Percentiles rank a stretch among this genome's conserved stretches.
phyloP scores from a whole-genome alignment of 2,797 vertebrate species.

The Calcarius lapponicus region DNA sequence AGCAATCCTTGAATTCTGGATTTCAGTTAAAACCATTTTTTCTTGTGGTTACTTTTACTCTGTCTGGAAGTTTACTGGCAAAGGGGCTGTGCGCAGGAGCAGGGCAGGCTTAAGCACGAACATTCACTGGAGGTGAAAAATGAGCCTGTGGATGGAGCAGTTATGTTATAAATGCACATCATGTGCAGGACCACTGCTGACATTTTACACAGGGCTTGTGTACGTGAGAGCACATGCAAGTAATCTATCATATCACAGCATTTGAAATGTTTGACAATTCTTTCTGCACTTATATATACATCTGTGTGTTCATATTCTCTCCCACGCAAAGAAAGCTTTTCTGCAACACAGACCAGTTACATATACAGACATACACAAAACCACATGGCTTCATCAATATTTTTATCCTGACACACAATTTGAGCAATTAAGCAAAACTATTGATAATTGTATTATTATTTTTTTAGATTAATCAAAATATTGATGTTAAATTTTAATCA shows the following conservation, averaged over 20 bases:
- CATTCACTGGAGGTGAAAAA: not conserved
- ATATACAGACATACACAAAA: not conserved
- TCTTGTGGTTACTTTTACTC: not conserved
- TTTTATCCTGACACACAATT: not conserved
- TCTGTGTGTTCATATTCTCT: not conserved
- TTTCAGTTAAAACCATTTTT: not conserved
- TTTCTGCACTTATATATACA: not conserved
- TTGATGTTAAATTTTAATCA: not conserved
- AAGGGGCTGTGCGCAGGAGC: accelerated
- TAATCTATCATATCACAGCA: not conserved
- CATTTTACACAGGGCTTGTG: accelerated
- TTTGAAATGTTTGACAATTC: not conserved
- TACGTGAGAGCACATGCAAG: not conserved
- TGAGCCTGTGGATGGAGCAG: not conserved
- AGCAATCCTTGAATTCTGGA: not conserved
- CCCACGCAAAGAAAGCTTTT: not conserved
- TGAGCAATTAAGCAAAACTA: not conserved
- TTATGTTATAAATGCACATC: not conserved
- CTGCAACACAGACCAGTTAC: not conserved
- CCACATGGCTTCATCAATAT: not conserved
- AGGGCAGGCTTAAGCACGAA: not conserved
- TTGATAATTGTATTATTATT: not conserved
- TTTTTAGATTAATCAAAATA: not conserved
- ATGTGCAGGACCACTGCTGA: not conserved
- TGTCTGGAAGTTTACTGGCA: not conserved